Conservation (phyloP, 2,797 vertebrate species). For the Tympanoctomys barrerae region DNA sequence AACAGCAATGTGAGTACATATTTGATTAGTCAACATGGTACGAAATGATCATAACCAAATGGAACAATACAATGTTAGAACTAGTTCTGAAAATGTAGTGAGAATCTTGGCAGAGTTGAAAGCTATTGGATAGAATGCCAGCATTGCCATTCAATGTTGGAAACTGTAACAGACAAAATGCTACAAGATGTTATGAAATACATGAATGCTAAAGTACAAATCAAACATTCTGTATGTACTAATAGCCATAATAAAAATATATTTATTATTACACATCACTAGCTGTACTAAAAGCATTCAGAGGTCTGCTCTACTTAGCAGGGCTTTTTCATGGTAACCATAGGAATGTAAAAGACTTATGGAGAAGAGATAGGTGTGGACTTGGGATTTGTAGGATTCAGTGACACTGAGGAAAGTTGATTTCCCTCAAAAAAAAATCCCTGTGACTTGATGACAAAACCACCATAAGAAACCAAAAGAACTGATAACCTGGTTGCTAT, state of each 20-base stretch:
- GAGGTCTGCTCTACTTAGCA: not conserved
- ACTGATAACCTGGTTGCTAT: not conserved
- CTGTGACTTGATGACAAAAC: not conserved
- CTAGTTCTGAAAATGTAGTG: not conserved
- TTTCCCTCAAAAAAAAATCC: not conserved
- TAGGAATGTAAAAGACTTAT: not conserved
- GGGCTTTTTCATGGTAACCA: not conserved
- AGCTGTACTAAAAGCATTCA: not conserved
- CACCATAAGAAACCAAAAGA: not conserved
- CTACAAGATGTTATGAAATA: not conserved
- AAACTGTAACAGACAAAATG: not conserved
- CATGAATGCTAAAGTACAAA: not conserved
- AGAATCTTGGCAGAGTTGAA: not conserved
- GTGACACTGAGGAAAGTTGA: not conserved
- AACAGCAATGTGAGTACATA: not conserved
- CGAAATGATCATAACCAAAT: not conserved
- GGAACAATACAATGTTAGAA: not conserved
- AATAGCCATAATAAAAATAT: not conserved
- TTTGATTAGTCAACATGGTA: not conserved
- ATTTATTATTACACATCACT: not conserved
- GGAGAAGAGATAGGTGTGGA: not conserved
- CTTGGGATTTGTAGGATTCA: not conserved
- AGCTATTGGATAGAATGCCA: not conserved
- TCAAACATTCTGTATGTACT: not conserved
- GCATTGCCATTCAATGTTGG: not conserved